A percentile compares a stretch with the other conserved stretches of the same genome.
These are phyloP conservation scores for Temnothorax longispinosus DNA, from an alignment of 1,140 invertebrate genomes.

Conservation along the genomic window DNA sequence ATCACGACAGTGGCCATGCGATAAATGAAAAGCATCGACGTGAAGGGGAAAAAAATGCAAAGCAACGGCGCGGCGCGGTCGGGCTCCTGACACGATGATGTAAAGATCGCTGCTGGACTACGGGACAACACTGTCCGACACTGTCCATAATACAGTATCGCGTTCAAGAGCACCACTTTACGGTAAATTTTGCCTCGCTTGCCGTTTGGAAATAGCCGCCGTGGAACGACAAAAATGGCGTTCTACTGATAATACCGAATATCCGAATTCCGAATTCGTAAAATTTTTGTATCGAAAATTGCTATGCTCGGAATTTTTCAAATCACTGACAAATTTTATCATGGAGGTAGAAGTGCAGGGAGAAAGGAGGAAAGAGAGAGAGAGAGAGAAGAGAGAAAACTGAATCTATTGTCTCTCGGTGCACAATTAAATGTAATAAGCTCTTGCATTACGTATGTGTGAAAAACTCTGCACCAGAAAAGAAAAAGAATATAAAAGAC, in stretches of 20 bases:
- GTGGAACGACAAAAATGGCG: constrained; percentile 18
- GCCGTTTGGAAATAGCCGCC: constrained; percentile 1
- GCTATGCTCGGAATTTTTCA: neutral
- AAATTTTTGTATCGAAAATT: constrained; percentile 2
- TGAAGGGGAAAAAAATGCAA: constrained; percentile 19
- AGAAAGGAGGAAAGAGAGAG: neutral
- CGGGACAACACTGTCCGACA: neutral
- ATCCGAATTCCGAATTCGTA: neutral
- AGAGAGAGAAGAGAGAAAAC: neutral
- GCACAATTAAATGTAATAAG: constrained; percentile 14
- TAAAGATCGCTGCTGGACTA: constrained; percentile 17
- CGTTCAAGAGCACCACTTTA: neutral
- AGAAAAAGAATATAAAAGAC: constrained; percentile 3
- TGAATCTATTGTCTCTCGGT: neutral
- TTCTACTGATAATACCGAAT: constrained; percentile 5
- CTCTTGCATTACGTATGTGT: neutral
- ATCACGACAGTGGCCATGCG: neutral
- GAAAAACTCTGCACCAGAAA: neutral
- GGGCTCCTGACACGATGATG: neutral
- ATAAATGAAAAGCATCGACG: constrained; percentile 27
- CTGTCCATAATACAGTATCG: neutral
- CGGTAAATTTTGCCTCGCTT: constrained; percentile 5
- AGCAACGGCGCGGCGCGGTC: neutral
- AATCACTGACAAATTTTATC: constrained; percentile 20
- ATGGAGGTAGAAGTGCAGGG: neutral